Conservation (phyloP, 2,888 invertebrate species). For the Synanthedon andrenaeformis region DNA sequence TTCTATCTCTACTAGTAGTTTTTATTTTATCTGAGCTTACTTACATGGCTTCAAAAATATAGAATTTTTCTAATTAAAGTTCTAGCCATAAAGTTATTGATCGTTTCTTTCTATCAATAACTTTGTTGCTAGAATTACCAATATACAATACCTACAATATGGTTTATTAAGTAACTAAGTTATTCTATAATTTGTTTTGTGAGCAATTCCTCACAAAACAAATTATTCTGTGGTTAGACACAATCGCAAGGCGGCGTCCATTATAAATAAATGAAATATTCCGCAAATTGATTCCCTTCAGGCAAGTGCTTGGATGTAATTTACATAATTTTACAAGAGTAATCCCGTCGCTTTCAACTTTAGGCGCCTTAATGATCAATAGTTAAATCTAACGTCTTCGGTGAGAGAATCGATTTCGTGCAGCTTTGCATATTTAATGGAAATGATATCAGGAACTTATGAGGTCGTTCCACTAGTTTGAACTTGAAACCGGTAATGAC, state of each 20-base stretch:
- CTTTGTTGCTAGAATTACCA: no score
- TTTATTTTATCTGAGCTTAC: no score
- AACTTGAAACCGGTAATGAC: no score
- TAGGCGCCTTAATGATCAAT: background rate
- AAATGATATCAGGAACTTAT: background rate
- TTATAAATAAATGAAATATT: background rate
- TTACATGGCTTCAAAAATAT: no score
- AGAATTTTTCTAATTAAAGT: no score
- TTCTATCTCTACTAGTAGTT: no score
- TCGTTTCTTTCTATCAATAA: no score
- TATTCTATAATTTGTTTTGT: no score
- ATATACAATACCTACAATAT: no score
- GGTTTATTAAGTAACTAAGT: no score
- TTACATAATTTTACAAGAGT: conserved; percentile 31
- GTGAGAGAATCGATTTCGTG: background rate
- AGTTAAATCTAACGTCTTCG: background rate
- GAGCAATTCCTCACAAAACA: background rate
- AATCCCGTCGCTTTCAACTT: conserved; percentile 24
- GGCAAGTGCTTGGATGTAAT: conserved; percentile 12
- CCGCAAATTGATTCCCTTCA: conserved; percentile 9
- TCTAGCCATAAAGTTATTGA: no score
- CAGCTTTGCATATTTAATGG: background rate
- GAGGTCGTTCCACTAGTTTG: no score
- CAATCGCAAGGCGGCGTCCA: background rate
- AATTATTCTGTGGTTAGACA: background rate